Conservation (phyloP, 2,797 vertebrate species). For the Sternotherus odoratus region DNA sequence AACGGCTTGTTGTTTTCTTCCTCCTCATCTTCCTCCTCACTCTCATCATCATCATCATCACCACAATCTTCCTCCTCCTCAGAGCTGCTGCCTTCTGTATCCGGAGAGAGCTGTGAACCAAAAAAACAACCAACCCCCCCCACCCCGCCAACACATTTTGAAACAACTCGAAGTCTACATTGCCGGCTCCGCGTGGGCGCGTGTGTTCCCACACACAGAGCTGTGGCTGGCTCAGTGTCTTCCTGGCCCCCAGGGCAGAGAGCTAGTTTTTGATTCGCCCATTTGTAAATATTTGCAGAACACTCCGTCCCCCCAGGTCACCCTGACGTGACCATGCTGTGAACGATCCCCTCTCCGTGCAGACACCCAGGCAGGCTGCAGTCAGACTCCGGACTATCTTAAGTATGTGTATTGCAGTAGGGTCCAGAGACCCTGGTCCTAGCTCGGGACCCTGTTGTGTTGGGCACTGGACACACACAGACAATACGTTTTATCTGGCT, state of each 20-base stretch:
- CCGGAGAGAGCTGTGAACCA: not conserved
- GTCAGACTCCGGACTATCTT: fast-evolving
- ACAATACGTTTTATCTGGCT: not conserved
- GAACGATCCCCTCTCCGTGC: fast-evolving
- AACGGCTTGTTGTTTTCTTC: conserved; percentile 87
- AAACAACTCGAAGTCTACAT: not conserved
- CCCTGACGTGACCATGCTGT: not conserved
- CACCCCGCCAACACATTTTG: not conserved
- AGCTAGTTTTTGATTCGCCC: not conserved
- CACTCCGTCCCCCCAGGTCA: fast-evolving
- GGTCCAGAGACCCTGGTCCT: not conserved
- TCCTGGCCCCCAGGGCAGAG: not conserved
- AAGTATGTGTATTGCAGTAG: not conserved
- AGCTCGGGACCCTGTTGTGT: not conserved
- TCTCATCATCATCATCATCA: conserved; percentile 50
- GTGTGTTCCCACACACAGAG: not conserved
- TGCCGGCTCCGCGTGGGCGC: fast-evolving
- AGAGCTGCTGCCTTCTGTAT: conserved; percentile 56
- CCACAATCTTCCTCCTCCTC: conserved; percentile 72
- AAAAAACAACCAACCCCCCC: not conserved
- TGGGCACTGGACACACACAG: not conserved
- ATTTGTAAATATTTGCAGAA: not conserved
- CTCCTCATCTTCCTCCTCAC: conserved; percentile 76
- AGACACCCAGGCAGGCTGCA: not conserved
- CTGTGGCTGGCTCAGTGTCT: not conserved